These are phyloP conservation scores for Pangasius larnaudii DNA, from an alignment of 2,797 vertebrate genomes.

Conservation along the genomic window DNA sequence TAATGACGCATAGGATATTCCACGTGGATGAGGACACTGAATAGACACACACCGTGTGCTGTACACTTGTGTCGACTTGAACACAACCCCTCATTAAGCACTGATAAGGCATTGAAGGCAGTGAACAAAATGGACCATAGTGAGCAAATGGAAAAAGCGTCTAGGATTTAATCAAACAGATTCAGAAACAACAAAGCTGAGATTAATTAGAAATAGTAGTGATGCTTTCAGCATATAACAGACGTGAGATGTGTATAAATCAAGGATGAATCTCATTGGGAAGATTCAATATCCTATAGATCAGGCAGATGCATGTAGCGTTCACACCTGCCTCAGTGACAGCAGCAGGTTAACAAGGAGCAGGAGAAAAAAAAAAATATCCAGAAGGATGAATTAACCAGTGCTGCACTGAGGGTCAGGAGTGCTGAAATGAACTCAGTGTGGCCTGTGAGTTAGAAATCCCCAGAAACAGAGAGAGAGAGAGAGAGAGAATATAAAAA, in stretches of 20 bases:
- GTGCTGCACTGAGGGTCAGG: constrained; percentile 29
- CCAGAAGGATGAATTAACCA: constrained; percentile 34
- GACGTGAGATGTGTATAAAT: not conserved
- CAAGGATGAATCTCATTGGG: not conserved
- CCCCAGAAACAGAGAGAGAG: not conserved
- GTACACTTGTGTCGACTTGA: not conserved
- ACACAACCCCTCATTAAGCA: constrained; percentile 16
- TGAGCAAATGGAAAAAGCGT: not conserved
- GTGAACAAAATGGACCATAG: constrained; percentile 6
- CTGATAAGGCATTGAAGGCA: constrained; percentile 18
- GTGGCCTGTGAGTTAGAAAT: constrained; percentile 25
- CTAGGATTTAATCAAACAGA: not conserved
- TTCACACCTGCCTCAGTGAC: not conserved
- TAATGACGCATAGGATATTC: constrained; percentile 67
- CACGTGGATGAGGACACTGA: constrained; percentile 45
- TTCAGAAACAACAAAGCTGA: not conserved
- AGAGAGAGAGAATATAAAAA: not conserved
- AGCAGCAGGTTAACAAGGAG: not conserved
- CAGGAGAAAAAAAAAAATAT: constrained; percentile 10
- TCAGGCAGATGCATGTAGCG: not conserved
- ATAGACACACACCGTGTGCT: constrained; percentile 39
- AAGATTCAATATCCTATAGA: not conserved
- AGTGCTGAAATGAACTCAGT: constrained; percentile 29
- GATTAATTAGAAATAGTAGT: not conserved
- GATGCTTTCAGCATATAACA: not conserved